Percentiles rank a stretch among this genome's conserved stretches.
Conservation (phyloP, 2,113 vertebrate genomes). For the Apeltes quadracus region DNA sequence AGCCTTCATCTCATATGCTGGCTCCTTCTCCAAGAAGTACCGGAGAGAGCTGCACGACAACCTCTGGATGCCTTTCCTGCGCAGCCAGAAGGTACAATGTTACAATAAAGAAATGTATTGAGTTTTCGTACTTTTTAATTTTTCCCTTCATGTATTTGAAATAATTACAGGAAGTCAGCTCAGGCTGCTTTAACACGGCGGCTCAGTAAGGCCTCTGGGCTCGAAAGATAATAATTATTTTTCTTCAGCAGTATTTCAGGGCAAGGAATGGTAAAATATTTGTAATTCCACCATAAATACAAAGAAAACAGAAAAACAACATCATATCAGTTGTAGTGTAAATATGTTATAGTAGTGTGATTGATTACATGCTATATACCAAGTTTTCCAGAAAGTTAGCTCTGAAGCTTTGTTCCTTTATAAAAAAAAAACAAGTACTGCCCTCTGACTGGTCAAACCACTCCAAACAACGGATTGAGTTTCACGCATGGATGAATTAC, state of each 20-base stretch:
- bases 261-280: too few species aligned
- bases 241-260: too few species aligned
- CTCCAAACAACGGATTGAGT: neutral
- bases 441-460: neutral
- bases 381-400: neutral
- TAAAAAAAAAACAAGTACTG: neutral
- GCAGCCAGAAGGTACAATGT: constrained; percentile 68
- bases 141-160: too few species aligned
- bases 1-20: constrained; percentile 80
- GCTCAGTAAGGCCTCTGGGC: neutral
- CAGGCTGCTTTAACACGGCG: too few species aligned
- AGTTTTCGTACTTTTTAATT: neutral
- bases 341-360: too few species aligned
- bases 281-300: too few species aligned
- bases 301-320: too few species aligned
- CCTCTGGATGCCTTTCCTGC: constrained; percentile 78
- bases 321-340: too few species aligned
- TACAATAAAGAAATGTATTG: neutral
- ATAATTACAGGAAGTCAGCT: too few species aligned
- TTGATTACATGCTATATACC: neutral
- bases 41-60: constrained; percentile 75
- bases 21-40: constrained; percentile 81
- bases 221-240: neutral
- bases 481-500: neutral
- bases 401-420: neutral